These are phyloP conservation scores for Glyptemys insculpta DNA, from an alignment of 2,797 vertebrate genomes.

Conservation along the genomic window DNA sequence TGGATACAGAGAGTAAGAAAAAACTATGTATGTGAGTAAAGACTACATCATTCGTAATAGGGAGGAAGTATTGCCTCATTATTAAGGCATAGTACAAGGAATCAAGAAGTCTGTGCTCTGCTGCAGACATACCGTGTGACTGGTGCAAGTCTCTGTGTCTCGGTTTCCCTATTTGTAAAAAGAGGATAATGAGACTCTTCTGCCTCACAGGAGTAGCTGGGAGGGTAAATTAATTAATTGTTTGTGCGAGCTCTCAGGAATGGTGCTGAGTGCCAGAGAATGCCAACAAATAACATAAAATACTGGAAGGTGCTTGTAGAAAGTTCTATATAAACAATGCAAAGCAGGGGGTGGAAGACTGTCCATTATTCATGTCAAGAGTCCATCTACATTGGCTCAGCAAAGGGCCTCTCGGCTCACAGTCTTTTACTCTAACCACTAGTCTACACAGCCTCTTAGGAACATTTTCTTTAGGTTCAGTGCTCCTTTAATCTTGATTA, in stretches of 20 bases:
- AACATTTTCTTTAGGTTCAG: constrained; percentile 70
- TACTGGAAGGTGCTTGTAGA: background rate
- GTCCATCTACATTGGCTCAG: background rate
- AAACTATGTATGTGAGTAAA: background rate
- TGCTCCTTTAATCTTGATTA: constrained; percentile 80
- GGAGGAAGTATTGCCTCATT: background rate
- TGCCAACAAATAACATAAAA: background rate
- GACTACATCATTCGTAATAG: background rate
- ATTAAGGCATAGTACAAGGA: background rate
- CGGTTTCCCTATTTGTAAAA: background rate
- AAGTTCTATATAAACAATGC: background rate
- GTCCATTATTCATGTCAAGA: background rate
- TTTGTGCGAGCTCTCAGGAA: constrained; percentile 3
- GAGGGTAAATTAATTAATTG: background rate
- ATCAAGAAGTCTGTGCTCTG: background rate
- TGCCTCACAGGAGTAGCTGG: background rate
- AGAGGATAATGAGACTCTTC: background rate
- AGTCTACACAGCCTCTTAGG: constrained; percentile 56
- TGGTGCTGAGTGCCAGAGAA: background rate
- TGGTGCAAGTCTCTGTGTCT: background rate
- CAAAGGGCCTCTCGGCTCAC: constrained; percentile 3
- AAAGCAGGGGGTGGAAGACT: background rate
- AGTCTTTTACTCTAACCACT: constrained; percentile 45
- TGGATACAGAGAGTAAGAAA: background rate
- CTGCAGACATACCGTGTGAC: background rate